Evolutionary conservation across 1,140 invertebrate species (phyloP).

Genomic region (Trichonephila inaurata): DNA sequence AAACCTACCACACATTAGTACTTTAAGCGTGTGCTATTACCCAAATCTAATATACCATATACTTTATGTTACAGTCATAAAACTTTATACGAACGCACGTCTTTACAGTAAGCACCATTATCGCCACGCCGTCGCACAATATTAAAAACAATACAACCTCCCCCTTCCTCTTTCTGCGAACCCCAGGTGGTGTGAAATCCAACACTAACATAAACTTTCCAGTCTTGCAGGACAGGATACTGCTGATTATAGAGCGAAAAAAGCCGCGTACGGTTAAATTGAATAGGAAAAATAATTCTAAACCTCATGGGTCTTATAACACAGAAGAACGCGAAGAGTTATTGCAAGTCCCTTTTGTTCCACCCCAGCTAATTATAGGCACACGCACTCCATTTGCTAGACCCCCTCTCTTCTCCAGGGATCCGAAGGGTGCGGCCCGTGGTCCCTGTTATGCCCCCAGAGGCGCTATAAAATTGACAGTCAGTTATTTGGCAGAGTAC

Average conservation of each 20-base stretch:
- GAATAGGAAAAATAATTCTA: slow-evolving; percentile 71
- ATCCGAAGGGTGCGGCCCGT: slow-evolving; percentile 20
- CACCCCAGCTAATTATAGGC: slow-evolving; percentile 64
- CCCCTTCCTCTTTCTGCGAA: neutral
- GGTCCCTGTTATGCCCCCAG: neutral
- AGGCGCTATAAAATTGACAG: slow-evolving; percentile 74
- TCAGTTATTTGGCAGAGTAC: slow-evolving; percentile 58
- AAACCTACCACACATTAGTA: neutral
- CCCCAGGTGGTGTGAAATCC: slow-evolving; percentile 66
- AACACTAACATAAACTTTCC: neutral
- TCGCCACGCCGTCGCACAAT: slow-evolving; percentile 2
- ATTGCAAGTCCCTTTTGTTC: neutral
- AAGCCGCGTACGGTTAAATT: slow-evolving; percentile 25
- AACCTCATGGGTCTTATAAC: slow-evolving; percentile 62
- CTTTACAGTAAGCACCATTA: slow-evolving; percentile 32
- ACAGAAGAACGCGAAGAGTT: slow-evolving; percentile 52
- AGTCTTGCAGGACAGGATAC: neutral
- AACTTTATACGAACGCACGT: neutral
- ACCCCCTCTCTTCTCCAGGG: slow-evolving; percentile 12
- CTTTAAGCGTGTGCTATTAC: neutral
- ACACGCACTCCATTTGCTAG: slow-evolving; percentile 35
- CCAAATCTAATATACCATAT: neutral
- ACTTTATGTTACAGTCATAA: slow-evolving; percentile 2
- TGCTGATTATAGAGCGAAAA: slow-evolving; percentile 35
- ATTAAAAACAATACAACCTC: slow-evolving; percentile 41